Evolutionary conservation across 2,113 vertebrate species (phyloP), one percentile per base, ranked within the genome.

Genomic region (Epinephelus lanceolatus): DNA sequence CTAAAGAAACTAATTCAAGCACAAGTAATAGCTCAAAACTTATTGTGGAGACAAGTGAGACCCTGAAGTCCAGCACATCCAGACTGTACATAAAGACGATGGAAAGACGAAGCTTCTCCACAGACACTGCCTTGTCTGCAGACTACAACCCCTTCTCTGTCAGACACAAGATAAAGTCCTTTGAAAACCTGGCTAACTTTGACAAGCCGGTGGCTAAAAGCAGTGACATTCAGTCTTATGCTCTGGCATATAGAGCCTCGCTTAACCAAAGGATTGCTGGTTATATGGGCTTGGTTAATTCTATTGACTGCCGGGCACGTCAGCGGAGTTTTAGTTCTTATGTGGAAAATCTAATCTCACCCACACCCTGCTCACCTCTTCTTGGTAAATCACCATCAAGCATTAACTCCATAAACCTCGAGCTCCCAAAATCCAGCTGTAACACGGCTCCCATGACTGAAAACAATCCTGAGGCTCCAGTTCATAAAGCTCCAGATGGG

Each of bases 121-220:
- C 95, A 2, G 95, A 97, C 27, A 84, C 94, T 60, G 93, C 93
- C 81, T 94, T 94, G 90, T 92, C 96, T 0, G 91, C 94, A 4
- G 96, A 96, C 80, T 91, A 94, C 55, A 94, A 96, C 89, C 97
- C 96, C 45, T 97, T 99, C 90, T 98, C 98, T 40, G 98, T 99
- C 53, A 96, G 96, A 81, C 97, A 99, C 80, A 96, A 98, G 87
- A 99, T 99, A 83, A 98, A 98, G 90, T 99, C 98, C 8, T 99
- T 99, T 45, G 98, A 99, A 94, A 99, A 98, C 79, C 88, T 99
- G 82, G 97, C 97, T 55, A 95, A 96, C 88, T 96, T 97, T 19
- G 98, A 99, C 83, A 94, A 95, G 76, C 95, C 96, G 0, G 18
- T 92, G 0, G 85, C 96, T 70, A 97, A 94, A 90, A 88, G 94